A percentile compares a stretch with the other conserved stretches of the same genome.
phyloP scores from a whole-genome alignment of 2,113 vertebrate species.

The Lasiurus borealis region DNA sequence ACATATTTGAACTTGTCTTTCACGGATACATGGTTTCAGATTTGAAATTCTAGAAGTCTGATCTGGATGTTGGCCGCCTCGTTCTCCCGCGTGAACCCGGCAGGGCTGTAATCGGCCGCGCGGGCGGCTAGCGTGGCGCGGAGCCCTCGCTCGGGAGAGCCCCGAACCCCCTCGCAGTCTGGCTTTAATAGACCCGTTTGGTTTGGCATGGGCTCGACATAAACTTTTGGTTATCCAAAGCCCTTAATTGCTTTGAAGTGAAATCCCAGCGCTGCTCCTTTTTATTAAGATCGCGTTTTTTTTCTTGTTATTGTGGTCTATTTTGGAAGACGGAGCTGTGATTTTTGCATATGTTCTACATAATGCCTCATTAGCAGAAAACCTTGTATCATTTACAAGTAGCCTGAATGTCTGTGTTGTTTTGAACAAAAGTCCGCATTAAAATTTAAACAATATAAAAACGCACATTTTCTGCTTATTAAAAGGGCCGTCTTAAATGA shows the following conservation, averaged over 20 bases:
- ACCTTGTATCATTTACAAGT: slow-evolving; percentile 87
- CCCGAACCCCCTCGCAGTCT: slow-evolving; percentile 85
- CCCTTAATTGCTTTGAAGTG: slow-evolving; percentile 91
- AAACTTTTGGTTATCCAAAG: slow-evolving; percentile 92
- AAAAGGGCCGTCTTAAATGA: slow-evolving; percentile 80
- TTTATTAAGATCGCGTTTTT: slow-evolving; percentile 91
- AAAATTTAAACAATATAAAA: slow-evolving; percentile 85
- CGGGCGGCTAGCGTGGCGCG: slow-evolving; percentile 72
- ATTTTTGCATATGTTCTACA: slow-evolving; percentile 90
- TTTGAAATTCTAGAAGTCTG: slow-evolving; percentile 80
- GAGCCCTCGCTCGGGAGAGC: slow-evolving; percentile 85
- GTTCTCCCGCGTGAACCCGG: slow-evolving; percentile 76
- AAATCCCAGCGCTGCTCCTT: slow-evolving; percentile 88
- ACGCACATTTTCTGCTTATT: slow-evolving; percentile 83
- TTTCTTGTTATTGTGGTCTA: slow-evolving; percentile 89
- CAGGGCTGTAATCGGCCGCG: slow-evolving; percentile 75
- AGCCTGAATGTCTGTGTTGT: slow-evolving; percentile 83
- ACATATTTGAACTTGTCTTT: slow-evolving; percentile 81
- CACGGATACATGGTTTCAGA: slow-evolving; percentile 73
- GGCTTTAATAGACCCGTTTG: slow-evolving; percentile 93
- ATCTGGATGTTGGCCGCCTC: slow-evolving; percentile 74
- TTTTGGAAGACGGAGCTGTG: slow-evolving; percentile 85
- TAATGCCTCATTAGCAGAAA: slow-evolving; percentile 89
- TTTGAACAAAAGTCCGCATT: slow-evolving; percentile 83
- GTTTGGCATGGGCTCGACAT: slow-evolving; percentile 91